Conservation (phyloP, 2,797 vertebrate genomes). For the Oophaga sylvatica region DNA sequence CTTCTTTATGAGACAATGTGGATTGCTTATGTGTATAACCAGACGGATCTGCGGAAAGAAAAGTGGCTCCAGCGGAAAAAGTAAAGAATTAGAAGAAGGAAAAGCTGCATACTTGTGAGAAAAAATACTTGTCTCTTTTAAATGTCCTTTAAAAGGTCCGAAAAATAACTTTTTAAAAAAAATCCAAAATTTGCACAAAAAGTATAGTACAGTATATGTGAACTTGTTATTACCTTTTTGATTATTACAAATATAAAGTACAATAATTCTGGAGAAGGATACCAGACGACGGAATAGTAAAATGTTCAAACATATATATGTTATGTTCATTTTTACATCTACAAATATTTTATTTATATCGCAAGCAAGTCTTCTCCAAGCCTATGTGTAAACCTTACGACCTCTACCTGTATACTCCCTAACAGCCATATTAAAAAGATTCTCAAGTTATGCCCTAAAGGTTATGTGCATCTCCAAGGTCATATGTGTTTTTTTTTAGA, state of each 20-base stretch:
- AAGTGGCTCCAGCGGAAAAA: conserved; percentile 90
- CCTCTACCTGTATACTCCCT: neutral
- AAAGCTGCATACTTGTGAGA: conserved; percentile 99
- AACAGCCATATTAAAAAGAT: neutral
- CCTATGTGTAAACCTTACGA: neutral
- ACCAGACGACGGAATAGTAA: neutral
- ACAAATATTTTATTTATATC: neutral
- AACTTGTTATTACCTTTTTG: neutral
- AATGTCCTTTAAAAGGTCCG: neutral
- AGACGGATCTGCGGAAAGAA: conserved; percentile 94
- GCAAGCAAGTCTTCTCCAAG: neutral
- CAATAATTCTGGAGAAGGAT: neutral
- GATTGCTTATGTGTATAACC: conserved; percentile 95
- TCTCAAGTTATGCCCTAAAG: neutral
- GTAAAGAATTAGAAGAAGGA: conserved; percentile 96
- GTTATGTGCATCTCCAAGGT: neutral
- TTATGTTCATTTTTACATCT: neutral
- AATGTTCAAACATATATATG: neutral
- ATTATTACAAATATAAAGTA: neutral
- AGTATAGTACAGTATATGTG: neutral
- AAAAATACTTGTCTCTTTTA: conserved; percentile 50
- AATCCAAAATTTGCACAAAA: neutral
- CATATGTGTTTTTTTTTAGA: neutral
- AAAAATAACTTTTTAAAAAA: neutral
- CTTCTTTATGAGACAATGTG: conserved; percentile 96